A percentile compares a stretch with the other conserved stretches of the same genome.
These are phyloP conservation scores for Encarsia formosa DNA, from an alignment of 2,888 invertebrate genomes.

Conservation along the genomic window DNA sequence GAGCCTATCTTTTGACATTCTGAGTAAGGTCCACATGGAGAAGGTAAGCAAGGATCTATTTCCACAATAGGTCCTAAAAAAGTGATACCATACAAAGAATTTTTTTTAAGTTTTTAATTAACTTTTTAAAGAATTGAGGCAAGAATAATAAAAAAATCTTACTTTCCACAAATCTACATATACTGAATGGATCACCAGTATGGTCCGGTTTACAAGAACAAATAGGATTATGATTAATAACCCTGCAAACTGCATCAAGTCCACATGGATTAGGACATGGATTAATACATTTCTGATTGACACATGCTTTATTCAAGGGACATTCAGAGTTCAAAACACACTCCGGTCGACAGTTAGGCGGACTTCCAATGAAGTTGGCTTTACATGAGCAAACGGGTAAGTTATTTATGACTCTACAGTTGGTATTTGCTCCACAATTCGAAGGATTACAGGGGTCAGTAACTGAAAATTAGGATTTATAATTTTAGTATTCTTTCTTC, in stretches of 20 bases:
- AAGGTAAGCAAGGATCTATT: slow-evolving; percentile 59
- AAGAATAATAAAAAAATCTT: slow-evolving; percentile 29
- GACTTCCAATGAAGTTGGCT: slow-evolving; percentile 53
- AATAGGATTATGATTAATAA: slow-evolving; percentile 72
- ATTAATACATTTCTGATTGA: slow-evolving; percentile 54
- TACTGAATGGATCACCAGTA: slow-evolving; percentile 72
- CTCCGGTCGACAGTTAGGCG: slow-evolving; percentile 55
- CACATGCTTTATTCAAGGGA: slow-evolving; percentile 54
- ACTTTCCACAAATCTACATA: slow-evolving; percentile 55
- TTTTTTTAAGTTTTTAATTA: background rate
- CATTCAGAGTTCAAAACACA: slow-evolving; percentile 56
- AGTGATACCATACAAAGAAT: too few species aligned
- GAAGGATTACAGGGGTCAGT: slow-evolving; percentile 59
- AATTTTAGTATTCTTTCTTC: background rate
- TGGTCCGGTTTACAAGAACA: slow-evolving; percentile 67
- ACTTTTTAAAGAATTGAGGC: background rate
- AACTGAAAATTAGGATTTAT: slow-evolving; percentile 13
- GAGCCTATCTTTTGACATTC: slow-evolving; percentile 66
- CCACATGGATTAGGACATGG: slow-evolving; percentile 60
- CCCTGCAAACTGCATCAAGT: slow-evolving; percentile 65
- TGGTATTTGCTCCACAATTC: slow-evolving; percentile 69
- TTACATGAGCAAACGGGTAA: slow-evolving; percentile 54
- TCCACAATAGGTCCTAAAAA: slow-evolving; percentile 9
- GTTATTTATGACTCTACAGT: slow-evolving; percentile 53
- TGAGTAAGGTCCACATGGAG: slow-evolving; percentile 61